Conservation (phyloP, 2,888 invertebrate species). For the Aleiodes alternator region DNA sequence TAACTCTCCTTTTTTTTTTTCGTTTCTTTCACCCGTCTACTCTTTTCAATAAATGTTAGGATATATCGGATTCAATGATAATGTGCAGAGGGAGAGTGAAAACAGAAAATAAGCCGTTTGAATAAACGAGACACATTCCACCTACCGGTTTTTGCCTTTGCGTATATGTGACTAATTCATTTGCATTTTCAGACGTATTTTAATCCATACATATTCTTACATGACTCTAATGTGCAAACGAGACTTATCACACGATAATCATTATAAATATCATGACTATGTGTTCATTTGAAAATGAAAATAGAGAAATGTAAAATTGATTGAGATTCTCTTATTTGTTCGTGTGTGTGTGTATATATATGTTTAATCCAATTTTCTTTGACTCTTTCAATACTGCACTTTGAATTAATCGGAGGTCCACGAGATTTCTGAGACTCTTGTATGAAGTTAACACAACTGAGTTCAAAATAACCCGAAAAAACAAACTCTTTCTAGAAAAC, state of each 20-base stretch:
- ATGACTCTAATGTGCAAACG: slow-evolving; percentile 39
- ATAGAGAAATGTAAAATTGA: not conserved
- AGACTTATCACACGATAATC: slow-evolving; percentile 26
- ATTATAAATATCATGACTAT: slow-evolving; percentile 20
- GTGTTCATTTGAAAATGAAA: slow-evolving; percentile 17
- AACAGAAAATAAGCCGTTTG: slow-evolving; percentile 20
- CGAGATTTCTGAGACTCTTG: too few species aligned
- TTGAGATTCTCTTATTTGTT: slow-evolving; percentile 19
- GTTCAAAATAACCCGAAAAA: slow-evolving; percentile 19
- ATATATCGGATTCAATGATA: slow-evolving; percentile 32
- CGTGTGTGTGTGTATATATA: not conserved
- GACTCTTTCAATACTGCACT: too few species aligned
- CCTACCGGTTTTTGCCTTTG: slow-evolving; percentile 36
- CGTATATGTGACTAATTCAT: slow-evolving; percentile 39
- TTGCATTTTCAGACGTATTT: slow-evolving; percentile 38
- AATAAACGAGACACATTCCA: slow-evolving; percentile 39
- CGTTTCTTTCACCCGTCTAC: not conserved
- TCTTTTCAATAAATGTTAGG: slow-evolving; percentile 21
- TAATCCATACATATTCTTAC: slow-evolving; percentile 31
- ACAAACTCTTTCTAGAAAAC: not conserved
- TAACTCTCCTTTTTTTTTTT: not conserved
- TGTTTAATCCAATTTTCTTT: too few species aligned
- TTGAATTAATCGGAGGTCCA: too few species aligned
- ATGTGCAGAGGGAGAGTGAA: slow-evolving; percentile 4
- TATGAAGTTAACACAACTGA: too few species aligned